Percentiles rank a stretch among this genome's conserved stretches.
Evolutionary conservation across 2,797 vertebrate species (phyloP).

Genomic region (Helarctos malayanus): DNA sequence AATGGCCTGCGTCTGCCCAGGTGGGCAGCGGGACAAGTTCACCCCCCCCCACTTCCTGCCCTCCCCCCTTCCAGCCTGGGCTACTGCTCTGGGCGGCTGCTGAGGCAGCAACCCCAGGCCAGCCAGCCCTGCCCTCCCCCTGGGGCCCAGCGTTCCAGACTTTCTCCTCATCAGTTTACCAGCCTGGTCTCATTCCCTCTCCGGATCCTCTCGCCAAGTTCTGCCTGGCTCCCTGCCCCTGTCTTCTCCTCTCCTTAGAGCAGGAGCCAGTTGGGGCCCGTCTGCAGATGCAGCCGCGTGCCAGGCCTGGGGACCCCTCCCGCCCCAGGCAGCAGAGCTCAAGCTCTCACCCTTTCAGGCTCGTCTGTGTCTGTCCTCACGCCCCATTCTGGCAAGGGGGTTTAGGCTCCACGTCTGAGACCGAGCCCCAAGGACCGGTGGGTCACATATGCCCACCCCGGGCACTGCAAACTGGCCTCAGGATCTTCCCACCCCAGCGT

Average conservation of each 20-base stretch:
- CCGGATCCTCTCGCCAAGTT: constrained; percentile 60
- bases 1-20: constrained; percentile 54
- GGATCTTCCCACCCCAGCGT: neutral
- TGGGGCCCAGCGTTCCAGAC: neutral
- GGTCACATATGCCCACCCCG: neutral
- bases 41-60: constrained; percentile 40
- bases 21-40: constrained; percentile 62
- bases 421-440: neutral
- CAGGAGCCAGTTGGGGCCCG: constrained; percentile 31
- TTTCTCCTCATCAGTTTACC: constrained; percentile 70
- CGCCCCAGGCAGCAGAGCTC: neutral
- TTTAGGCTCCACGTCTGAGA: neutral
- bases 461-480: neutral
- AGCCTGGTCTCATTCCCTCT: constrained; percentile 66
- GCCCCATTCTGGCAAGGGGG: neutral
- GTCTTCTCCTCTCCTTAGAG: constrained; percentile 28
- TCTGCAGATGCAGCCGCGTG: neutral
- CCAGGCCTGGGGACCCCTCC: neutral
- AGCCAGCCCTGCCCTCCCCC: neutral
- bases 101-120: neutral
- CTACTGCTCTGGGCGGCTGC: neutral
- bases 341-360: neutral
- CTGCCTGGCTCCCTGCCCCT: constrained; percentile 73
- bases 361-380: neutral
- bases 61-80: neutral